Percentiles rank a stretch among this genome's conserved stretches.
Conservation (phyloP, 2,797 vertebrate genomes). For the Cetoscarus ocellatus region DNA sequence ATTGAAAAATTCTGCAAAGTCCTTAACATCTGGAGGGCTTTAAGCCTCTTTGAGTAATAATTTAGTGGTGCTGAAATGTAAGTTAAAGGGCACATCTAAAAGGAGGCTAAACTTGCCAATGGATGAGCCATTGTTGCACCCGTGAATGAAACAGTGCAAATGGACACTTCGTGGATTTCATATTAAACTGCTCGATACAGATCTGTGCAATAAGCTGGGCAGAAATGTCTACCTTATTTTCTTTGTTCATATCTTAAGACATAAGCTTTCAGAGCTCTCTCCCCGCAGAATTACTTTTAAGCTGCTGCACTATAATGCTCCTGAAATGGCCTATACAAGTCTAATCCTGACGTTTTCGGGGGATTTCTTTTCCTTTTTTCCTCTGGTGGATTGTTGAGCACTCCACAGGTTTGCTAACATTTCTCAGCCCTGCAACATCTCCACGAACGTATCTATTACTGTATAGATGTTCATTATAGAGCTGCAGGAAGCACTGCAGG, state of each 20-base stretch:
- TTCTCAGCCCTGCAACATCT: slow-evolving; percentile 51
- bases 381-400: slow-evolving; percentile 36
- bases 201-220: slow-evolving; percentile 27
- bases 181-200: slow-evolving; percentile 24
- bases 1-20: too few relatives aligned
- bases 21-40: too few relatives aligned
- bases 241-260: slow-evolving; percentile 44
- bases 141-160: slow-evolving; percentile 36
- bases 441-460: slow-evolving; percentile 61
- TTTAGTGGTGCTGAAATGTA: too few relatives aligned
- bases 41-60: too few relatives aligned
- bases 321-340: slow-evolving; percentile 29
- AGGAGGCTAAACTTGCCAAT: too few relatives aligned
- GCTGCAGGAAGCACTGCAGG: slow-evolving; percentile 72
- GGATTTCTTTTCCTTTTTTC: slow-evolving; percentile 24
- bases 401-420: slow-evolving; percentile 57
- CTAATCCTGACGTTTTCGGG: slow-evolving; percentile 39
- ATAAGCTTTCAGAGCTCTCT: slow-evolving; percentile 41
- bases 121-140: slow-evolving; percentile 26
- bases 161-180: slow-evolving; percentile 50
- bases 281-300: slow-evolving; percentile 49
- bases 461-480: slow-evolving; percentile 67
- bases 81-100: too few relatives aligned
- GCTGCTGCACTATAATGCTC: slow-evolving; percentile 33
- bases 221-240: slow-evolving; percentile 19